These are phyloP conservation scores for Podarcis lilfordi DNA, from an alignment of 2,797 vertebrate species.

Conservation along the genomic window DNA sequence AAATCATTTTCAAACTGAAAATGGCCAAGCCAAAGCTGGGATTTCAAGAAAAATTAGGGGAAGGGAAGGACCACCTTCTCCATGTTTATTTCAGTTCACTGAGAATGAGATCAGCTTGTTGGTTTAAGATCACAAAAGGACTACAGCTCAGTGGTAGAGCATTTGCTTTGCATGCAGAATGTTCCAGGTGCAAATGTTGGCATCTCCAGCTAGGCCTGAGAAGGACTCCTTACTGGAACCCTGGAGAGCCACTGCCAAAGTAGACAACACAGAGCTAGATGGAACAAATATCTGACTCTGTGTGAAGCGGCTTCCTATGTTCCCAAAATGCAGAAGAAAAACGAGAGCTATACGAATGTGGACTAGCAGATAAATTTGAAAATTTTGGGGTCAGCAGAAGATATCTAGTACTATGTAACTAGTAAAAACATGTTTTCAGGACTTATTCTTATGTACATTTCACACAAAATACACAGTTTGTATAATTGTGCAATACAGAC, in stretches of 20 bases:
- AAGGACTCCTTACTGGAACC: too few relatives aligned
- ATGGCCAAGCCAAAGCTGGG: background rate
- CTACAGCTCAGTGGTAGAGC: too few relatives aligned
- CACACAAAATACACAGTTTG: background rate
- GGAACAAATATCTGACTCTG: too few relatives aligned
- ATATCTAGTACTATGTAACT: conserved; percentile 9
- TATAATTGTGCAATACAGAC: conserved; percentile 44
- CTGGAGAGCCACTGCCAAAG: too few relatives aligned
- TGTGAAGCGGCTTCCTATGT: too few relatives aligned
- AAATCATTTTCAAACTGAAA: background rate
- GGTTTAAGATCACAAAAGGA: background rate
- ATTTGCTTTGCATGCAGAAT: too few relatives aligned
- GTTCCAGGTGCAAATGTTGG: too few relatives aligned
- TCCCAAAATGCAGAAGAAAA: background rate
- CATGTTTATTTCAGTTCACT: background rate
- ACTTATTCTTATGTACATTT: conserved; percentile 26
- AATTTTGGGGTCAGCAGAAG: conserved; percentile 14
- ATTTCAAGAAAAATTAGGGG: background rate
- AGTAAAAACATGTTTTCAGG: background rate
- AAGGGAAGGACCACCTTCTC: background rate
- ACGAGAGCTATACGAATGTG: background rate
- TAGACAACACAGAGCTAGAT: too few relatives aligned
- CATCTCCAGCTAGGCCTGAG: too few relatives aligned
- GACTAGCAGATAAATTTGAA: conserved; percentile 8
- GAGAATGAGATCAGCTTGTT: background rate